A percentile compares a stretch with the other conserved stretches of the same genome.
Evolutionary conservation across 1,140 invertebrate species (phyloP).

Genomic region (Chelonus insularis): DNA sequence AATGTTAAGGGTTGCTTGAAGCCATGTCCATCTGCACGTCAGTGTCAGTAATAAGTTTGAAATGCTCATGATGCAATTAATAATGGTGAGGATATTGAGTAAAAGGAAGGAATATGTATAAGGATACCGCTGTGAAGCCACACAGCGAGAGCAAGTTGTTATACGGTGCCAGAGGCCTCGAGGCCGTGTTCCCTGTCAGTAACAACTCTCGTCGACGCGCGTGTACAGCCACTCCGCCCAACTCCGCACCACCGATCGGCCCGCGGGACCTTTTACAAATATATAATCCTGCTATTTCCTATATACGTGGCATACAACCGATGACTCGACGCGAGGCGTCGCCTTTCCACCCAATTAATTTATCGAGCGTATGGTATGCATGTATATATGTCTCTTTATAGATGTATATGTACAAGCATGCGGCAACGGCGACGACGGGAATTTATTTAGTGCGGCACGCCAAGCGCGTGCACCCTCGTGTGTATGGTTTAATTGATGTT

Average conservation of each 20-base stretch:
- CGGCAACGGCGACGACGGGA: constrained; percentile 2
- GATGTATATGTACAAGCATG: background rate
- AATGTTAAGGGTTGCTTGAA: constrained; percentile 20
- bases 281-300: constrained; percentile 17
- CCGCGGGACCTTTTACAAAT: constrained; percentile 21
- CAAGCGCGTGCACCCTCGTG: constrained; percentile 9
- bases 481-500: constrained; percentile 28
- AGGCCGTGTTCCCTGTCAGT: constrained; percentile 51
- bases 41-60: constrained; percentile 51
- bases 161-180: constrained; percentile 26
- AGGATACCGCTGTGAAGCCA: background rate
- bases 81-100: constrained; percentile 48
- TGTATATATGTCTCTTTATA: background rate
- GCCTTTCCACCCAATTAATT: constrained; percentile 28
- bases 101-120: constrained; percentile 41
- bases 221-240: background rate
- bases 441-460: constrained; percentile 28
- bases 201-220: constrained; percentile 41
- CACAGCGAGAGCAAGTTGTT: constrained; percentile 40
- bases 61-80: constrained; percentile 54
- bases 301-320: constrained; percentile 8
- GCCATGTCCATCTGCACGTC: constrained; percentile 40
- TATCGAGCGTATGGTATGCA: background rate
- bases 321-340: constrained; percentile 22
- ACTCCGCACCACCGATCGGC: background rate